A percentile compares a stretch with the other conserved stretches of the same genome.
phyloP scores from a whole-genome alignment of 2,888 invertebrate genomes.

The Spilarctia lutea region DNA sequence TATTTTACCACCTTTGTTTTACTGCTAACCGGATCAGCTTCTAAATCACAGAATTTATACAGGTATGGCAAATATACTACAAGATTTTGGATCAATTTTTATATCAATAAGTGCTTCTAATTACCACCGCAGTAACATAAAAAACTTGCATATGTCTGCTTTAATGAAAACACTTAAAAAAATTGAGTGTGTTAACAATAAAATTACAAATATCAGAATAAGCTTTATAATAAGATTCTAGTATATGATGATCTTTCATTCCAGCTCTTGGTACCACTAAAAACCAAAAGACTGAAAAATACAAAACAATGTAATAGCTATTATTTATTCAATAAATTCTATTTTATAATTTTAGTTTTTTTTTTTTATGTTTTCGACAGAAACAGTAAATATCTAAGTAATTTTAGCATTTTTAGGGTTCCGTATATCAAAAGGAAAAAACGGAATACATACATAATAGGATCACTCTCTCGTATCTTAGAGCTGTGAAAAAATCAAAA shows the following conservation, averaged over 20 bases:
- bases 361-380: slow-evolving; percentile 30
- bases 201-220: neutral
- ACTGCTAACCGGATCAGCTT: neutral
- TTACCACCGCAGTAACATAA: neutral
- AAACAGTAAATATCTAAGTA: slow-evolving; percentile 51
- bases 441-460: too few species aligned
- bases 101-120: too few species aligned
- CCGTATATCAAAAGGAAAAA: too few species aligned
- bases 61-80: neutral
- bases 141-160: neutral
- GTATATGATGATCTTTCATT: neutral
- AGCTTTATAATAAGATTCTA: too few species aligned
- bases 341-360: too few species aligned
- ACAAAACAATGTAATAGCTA: slow-evolving; percentile 26
- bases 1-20: neutral
- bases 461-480: too few species aligned
- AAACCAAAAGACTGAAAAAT: neutral
- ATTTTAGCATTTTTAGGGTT: too few species aligned
- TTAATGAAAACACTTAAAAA: neutral
- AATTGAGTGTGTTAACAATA: neutral
- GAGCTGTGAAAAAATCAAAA: too few species aligned
- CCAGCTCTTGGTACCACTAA: neutral
- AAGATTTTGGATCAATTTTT: neutral
- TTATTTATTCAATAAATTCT: too few species aligned
- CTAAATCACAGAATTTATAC: too few species aligned